Conservation (phyloP, 2,797 vertebrate genomes). For the Syndactyla subalaris region DNA sequence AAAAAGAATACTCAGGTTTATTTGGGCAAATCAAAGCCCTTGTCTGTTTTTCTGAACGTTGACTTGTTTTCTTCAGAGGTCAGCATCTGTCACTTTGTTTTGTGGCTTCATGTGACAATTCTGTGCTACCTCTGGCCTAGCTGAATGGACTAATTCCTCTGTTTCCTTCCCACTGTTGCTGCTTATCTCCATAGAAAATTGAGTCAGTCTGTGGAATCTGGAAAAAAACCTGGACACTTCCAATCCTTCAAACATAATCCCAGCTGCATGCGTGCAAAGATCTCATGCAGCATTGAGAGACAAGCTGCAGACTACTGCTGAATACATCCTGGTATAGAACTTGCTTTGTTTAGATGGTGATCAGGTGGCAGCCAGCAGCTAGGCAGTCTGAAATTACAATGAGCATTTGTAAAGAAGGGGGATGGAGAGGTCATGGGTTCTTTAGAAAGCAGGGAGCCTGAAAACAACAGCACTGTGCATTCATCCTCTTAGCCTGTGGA, state of each 20-base stretch:
- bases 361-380: neutral
- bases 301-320: neutral
- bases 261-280: fast-evolving
- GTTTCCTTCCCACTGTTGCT: neutral
- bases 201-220: neutral
- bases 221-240: fast-evolving
- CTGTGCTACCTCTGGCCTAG: neutral
- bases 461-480: neutral
- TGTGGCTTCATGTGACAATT: neutral
- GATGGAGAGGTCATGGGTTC: neutral
- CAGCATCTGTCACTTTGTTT: neutral
- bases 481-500: neutral
- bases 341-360: neutral
- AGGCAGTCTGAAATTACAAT: neutral
- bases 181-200: neutral
- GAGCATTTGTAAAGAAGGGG: neutral
- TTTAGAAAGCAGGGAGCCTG: neutral
- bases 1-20: neutral
- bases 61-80: neutral
- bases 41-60: neutral
- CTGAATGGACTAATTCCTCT: neutral
- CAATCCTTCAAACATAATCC: neutral
- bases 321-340: neutral
- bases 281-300: neutral
- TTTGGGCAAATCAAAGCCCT: neutral